A percentile compares a stretch with the other conserved stretches of the same genome.
phyloP scores from a whole-genome alignment of 2,797 vertebrate species.

The Rhyacichthys aspro region DNA sequence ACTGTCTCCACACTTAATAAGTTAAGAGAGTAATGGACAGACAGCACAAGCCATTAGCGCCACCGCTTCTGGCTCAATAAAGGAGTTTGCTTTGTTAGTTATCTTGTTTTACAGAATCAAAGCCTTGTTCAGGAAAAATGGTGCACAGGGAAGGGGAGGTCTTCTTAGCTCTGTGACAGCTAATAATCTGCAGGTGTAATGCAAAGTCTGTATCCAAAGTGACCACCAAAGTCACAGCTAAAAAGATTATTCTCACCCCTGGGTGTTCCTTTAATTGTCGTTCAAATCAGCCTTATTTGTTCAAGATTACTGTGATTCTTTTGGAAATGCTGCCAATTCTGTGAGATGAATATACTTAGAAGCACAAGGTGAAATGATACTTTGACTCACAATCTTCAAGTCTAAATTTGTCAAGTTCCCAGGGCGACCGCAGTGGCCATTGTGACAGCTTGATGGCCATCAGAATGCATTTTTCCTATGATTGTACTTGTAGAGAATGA shows the following conservation, averaged over 20 bases:
- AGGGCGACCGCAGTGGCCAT: background rate
- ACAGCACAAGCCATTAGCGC: constrained; percentile 21
- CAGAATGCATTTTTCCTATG: background rate
- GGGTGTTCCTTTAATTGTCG: constrained; percentile 27
- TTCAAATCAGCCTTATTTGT: constrained; percentile 36
- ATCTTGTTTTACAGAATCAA: constrained; percentile 14
- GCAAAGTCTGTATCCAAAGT: constrained; percentile 17
- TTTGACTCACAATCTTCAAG: background rate
- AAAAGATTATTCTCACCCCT: constrained; percentile 17
- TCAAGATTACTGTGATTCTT: constrained; percentile 29
- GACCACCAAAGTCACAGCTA: constrained; percentile 4
- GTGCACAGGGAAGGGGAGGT: background rate
- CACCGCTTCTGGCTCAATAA: constrained; percentile 26
- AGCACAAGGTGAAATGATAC: background rate
- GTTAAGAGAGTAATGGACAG: constrained; percentile 21
- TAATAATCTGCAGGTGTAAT: constrained; percentile 20
- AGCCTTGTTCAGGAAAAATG: constrained; percentile 5
- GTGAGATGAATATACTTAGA: constrained; percentile 21
- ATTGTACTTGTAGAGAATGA: constrained; percentile 1
- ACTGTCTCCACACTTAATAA: constrained; percentile 28
- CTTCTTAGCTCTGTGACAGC: constrained; percentile 6
- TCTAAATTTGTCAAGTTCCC: background rate
- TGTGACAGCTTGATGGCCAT: background rate
- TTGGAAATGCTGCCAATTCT: constrained; percentile 26
- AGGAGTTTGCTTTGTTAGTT: constrained; percentile 20